phyloP scores from a whole-genome alignment of 2,113 vertebrate species.

The Percina caprodes region DNA sequence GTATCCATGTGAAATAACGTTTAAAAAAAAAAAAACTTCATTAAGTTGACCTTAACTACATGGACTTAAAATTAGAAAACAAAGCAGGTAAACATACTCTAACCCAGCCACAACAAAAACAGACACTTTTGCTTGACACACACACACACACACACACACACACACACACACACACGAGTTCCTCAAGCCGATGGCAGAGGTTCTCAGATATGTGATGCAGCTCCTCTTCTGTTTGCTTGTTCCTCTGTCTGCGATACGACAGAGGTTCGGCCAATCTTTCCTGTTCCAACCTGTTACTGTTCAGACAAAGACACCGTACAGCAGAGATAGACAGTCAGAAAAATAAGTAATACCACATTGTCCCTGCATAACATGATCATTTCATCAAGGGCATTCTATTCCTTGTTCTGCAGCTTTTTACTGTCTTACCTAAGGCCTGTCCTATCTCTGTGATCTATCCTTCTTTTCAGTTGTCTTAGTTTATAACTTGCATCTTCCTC shows the following conservation, averaged over 20 bases:
- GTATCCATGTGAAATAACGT: not conserved
- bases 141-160: too few relatives aligned
- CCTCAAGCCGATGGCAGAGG: conserved; percentile 86
- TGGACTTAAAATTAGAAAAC: not conserved
- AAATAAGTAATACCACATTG: not conserved
- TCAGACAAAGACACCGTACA: not conserved
- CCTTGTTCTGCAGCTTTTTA: not conserved
- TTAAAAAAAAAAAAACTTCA: not conserved
- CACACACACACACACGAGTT: conserved; percentile 86
- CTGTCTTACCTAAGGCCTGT: conserved; percentile 42
- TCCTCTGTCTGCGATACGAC: conserved; percentile 74
- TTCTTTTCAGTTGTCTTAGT: conserved; percentile 12
- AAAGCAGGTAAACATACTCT: not conserved
- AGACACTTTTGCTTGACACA: too few relatives aligned
- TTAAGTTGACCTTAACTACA: not conserved
- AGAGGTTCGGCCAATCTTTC: conserved; percentile 65
- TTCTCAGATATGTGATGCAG: conserved; percentile 89
- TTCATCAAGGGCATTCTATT: not conserved
- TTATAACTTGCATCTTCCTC: conserved; percentile 34
- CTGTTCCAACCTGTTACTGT: conserved; percentile 29
- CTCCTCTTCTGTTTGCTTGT: conserved; percentile 84
- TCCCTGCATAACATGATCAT: not conserved
- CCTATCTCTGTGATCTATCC: not conserved
- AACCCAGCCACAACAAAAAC: too few relatives aligned
- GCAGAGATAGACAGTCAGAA: not conserved